Evolutionary conservation across 2,113 vertebrate genomes (phyloP), one percentile per base, ranked within the genome.

Genomic region (Thalassoma bifasciatum): DNA sequence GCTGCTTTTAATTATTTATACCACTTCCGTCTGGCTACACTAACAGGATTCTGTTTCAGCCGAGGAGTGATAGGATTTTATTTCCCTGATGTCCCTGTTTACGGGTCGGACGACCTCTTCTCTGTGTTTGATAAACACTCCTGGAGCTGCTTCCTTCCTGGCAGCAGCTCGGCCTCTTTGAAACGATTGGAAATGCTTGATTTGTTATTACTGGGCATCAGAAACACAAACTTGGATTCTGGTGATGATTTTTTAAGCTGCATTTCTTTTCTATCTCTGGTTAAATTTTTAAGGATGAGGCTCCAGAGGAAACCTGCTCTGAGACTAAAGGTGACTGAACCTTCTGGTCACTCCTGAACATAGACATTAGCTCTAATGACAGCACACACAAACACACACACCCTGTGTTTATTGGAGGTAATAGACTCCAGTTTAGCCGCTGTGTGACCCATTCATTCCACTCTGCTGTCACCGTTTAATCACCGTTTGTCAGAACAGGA

Each of bases 351-450:
- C 24, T 75, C 62, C 52, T 70, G 75, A 89, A 78, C 74, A 88
- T 24, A 82, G 82, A 75, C 75, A 76, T 88, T 90, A 83, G 38
- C 67, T 56, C 36, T 79, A 82, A 84, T 83, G 58, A 77, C 72
- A 83, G 66, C 36, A 46, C 54, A 60, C 66, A 58, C 71, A 78
- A n/a, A 63, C 51, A 34, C 70, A 34, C 70, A 69, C 70, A 71
- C 82, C 64, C 73, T 65, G 79, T 86, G 54, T 70, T 87, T 82
- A 60, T 24, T 36, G 42, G 53, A 47, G 63, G 61, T 69, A 44
- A 68, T 51, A 51, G 53, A 37, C 53, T 44, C 24, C 38, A 38
- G 49, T 62, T 77, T 13, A 71, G 74, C 53, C 58, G 47, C 60
- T 17, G 62, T 57, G 72, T 86, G 75, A 82, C 79, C 75, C 37